Conservation (phyloP, 1,140 invertebrate genomes). For the Megalopta genalis region DNA sequence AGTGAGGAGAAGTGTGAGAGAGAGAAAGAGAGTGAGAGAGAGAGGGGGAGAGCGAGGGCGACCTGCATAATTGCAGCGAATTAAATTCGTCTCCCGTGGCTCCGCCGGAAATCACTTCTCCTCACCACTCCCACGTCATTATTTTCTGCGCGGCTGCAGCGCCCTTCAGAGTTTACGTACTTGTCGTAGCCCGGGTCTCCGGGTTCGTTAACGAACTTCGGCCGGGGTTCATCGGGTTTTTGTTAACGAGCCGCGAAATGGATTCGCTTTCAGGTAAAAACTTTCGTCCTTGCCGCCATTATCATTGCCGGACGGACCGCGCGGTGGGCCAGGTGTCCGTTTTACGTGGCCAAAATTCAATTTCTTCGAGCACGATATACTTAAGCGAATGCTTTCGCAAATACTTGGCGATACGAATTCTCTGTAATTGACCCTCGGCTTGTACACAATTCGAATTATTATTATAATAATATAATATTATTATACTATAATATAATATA, state of each 20-base stretch:
- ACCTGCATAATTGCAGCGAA: slow-evolving; percentile 57
- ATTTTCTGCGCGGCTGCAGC: slow-evolving; percentile 39
- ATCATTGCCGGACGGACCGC: slow-evolving; percentile 31
- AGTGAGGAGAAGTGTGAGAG: no score
- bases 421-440: no score
- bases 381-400: no score
- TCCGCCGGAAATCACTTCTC: slow-evolving; percentile 53
- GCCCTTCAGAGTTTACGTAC: slow-evolving; percentile 58
- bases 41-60: not conserved
- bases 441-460: no score
- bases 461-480: no score
- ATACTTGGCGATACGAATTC: no score
- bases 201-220: slow-evolving; percentile 60
- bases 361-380: no score
- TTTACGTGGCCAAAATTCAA: no score
- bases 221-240: slow-evolving; percentile 50
- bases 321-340: no score
- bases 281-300: slow-evolving; percentile 42
- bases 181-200: slow-evolving; percentile 32
- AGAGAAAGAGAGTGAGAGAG: not conserved
- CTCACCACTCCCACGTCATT: slow-evolving; percentile 42
- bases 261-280: slow-evolving; percentile 51
- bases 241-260: slow-evolving; percentile 56
- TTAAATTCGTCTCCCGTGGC: slow-evolving; percentile 61
- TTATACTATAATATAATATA: no score